A percentile compares a stretch with the other conserved stretches of the same genome.
These are phyloP conservation scores for Chaetoderma sp. DNA, from an alignment of 2,888 invertebrate species.

Conservation along the genomic window DNA sequence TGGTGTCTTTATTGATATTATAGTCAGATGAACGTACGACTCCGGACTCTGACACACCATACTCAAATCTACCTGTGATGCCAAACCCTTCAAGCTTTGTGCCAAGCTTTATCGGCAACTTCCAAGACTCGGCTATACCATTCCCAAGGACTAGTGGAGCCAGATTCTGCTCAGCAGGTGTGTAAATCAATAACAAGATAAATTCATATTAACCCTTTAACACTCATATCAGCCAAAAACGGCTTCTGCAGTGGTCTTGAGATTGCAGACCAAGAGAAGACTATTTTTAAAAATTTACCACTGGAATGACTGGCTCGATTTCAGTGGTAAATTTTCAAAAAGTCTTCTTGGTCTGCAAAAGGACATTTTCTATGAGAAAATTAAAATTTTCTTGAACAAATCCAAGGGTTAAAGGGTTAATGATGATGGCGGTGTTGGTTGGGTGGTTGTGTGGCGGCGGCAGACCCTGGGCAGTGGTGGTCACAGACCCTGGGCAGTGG, in stretches of 20 bases:
- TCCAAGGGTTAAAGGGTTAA: no score
- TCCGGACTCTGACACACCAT: slow-evolving; percentile 52
- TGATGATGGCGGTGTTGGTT: no score
- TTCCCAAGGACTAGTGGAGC: slow-evolving; percentile 95
- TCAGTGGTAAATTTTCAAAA: no score
- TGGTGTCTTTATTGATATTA: background rate
- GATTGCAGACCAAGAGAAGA: no score
- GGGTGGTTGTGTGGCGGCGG: background rate
- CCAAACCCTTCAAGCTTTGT: slow-evolving; percentile 30
- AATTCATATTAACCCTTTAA: no score
- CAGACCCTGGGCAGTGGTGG: background rate
- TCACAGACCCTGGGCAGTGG: background rate
- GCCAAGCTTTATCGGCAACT: slow-evolving; percentile 53
- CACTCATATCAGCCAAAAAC: no score
- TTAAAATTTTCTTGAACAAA: no score
- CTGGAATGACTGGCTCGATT: no score
- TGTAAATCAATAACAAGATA: slow-evolving; percentile 36
- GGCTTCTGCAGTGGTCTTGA: no score
- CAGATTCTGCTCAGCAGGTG: slow-evolving; percentile 88
- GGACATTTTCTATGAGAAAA: no score
- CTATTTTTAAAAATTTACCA: no score
- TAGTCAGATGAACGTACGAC: slow-evolving; percentile 53
- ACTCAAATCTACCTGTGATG: slow-evolving; percentile 29
- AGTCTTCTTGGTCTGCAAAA: no score
- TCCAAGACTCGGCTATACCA: slow-evolving; percentile 81